Base-by-base conservation (phyloP, 1,140 invertebrate genomes). In the Stegodyphus mimosarum region DNA sequence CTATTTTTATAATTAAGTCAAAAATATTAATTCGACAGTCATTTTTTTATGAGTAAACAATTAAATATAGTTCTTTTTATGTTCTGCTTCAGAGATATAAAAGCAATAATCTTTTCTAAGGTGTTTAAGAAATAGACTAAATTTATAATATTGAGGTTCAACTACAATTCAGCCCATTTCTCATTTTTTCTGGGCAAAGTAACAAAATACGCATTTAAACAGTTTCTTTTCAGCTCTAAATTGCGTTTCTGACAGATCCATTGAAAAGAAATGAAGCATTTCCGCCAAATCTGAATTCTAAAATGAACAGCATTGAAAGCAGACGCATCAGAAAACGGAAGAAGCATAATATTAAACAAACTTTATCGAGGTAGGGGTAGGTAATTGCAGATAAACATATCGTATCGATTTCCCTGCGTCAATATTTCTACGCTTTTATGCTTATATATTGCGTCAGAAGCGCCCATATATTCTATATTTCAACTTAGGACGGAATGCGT, bases 141-240 rank as follows among this genome's bases (percentile, higher is more conserved):
- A 33, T 33, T 1, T 33, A 33, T 33, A 33, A 33, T 33, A 33
- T 33, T 33, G 33, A 33, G 33, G 33, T 33, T 33, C 33, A 33
- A 33, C 33, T 33, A 33, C 33, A 33, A 33, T 33, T 33, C 33
- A 33, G 33, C 33, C 33, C 33, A 33, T 33, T 33, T 33, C 33
- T 33, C 33, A 33, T 33, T 33, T 33, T 33, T 33, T 3, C 3
- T 33, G 1, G 33, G 33, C 3, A 33, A 33, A 33, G 33, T 33
- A 33, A 33, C n/a, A 33, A 33, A 33, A 33, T 33, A 33, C 33
- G 33, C 33, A 33, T 33, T 33, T 33, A 33, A 33, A 74, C 53
- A 74, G 72, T 74, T 74, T 60, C 72, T 74, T 74, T 74, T 74
- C 72, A 74, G 33, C 7, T 74, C 60, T 74, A 60, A 74, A 74